These are phyloP conservation scores for Trinorchestia longiramus DNA, from an alignment of 1,140 invertebrate genomes.

Conservation along the genomic window DNA sequence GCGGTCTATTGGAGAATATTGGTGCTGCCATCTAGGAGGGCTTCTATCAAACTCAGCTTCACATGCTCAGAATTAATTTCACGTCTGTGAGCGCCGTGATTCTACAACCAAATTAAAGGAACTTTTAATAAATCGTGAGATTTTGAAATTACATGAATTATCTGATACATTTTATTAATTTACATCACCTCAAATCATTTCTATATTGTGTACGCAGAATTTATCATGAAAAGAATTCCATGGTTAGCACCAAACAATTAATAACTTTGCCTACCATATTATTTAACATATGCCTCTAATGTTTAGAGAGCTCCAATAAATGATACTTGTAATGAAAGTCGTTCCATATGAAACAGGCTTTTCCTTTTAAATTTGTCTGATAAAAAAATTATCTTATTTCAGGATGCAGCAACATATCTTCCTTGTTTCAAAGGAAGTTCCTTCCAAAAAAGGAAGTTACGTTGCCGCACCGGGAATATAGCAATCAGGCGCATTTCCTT, in stretches of 20 bases:
- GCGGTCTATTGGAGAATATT: slow-evolving; percentile 41
- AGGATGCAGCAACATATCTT: too few relatives aligned
- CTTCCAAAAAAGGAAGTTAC: too few relatives aligned
- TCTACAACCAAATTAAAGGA: background rate
- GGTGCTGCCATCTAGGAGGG: slow-evolving; percentile 35
- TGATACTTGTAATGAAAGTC: too few relatives aligned
- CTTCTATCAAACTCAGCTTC: background rate
- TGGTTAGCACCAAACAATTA: background rate
- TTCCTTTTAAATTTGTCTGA: too few relatives aligned
- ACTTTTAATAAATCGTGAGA: too few relatives aligned
- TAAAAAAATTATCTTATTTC: too few relatives aligned
- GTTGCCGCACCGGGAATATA: too few relatives aligned
- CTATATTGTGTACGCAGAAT: background rate
- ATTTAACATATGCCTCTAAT: background rate
- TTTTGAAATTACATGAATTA: too few relatives aligned
- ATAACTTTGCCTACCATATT: background rate
- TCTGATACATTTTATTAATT: background rate
- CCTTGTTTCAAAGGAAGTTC: too few relatives aligned
- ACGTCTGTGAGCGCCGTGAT: background rate
- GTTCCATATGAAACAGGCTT: too few relatives aligned
- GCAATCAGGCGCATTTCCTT: too few relatives aligned
- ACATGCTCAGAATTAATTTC: background rate
- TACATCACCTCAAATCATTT: background rate
- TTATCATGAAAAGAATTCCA: background rate
- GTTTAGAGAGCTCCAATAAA: too few relatives aligned